Evolutionary conservation across 2,113 vertebrate genomes (phyloP), one percentile per base, ranked within the genome.

Genomic region (Brachionichthys hirsutus): DNA sequence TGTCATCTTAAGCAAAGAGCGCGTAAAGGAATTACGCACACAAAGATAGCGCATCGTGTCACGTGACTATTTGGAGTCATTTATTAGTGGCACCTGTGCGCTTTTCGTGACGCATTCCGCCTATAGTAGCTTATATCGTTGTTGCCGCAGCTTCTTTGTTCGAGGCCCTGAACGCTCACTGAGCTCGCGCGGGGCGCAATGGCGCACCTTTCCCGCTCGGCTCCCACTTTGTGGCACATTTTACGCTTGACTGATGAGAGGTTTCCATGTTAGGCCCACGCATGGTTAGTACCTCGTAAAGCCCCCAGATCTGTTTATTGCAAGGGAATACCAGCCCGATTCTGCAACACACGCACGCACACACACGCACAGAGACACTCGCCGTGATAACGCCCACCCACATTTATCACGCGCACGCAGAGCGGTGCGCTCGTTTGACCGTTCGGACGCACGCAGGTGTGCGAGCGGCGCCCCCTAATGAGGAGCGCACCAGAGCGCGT

Each of bases 261-360:
- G 74, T 80, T 78, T 77, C 77, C 51, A 75, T 80, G 55, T 69
- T 63, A 13, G 54, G 52, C 35, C 36, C 12, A 45, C 36, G 36
- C 79, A 22, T 82, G 77, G 75, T 85, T 80, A 82, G 82, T 78
- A 84, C 62, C 80, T 80, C 80, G 73, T 88, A 88, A 89, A 88
- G 73, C 24, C 54, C 67, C 78, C 40, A 88, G 80, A 87, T 86
- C 83, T 88, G 83, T 80, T 88, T 77, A 82, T 75, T 74, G 58
- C 77, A 50, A 80, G 35, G 52, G 63, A 62, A 38, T 38, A 51
- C 56, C 65, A 65, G 68, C 64, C 20, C 14, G 48, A 80, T 77
- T 80, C 51, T 75, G 69, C 69, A 63, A 53, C 66, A 76, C 53
- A 70, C 68, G 78, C 80, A 70, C 69, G 50, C 70, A 66, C 78